These are phyloP conservation scores for Laupala kohalensis DNA, from an alignment of 1,140 invertebrate genomes.

Conservation along the genomic window DNA sequence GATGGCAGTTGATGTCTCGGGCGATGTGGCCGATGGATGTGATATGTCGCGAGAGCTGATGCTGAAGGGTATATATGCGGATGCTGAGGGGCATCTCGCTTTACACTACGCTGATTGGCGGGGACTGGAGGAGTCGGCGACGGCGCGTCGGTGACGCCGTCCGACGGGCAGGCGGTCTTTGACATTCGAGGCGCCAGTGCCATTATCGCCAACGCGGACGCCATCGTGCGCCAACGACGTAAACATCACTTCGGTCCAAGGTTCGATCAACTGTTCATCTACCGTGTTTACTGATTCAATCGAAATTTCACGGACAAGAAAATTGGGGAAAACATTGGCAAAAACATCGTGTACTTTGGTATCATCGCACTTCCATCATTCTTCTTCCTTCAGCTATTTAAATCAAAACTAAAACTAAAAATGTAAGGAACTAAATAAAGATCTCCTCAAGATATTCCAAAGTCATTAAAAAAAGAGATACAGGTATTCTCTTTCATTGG, in stretches of 20 bases:
- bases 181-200: not conserved
- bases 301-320: not conserved
- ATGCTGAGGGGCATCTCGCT: no score
- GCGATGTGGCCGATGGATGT: not conserved
- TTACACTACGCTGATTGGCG: not conserved
- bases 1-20: not conserved
- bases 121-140: not conserved
- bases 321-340: not conserved
- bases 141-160: not conserved
- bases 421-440: no score
- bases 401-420: no score
- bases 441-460: no score
- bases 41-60: no score
- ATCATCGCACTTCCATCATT: not conserved
- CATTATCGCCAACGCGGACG: not conserved
- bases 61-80: not conserved
- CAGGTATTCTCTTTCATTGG: no score
- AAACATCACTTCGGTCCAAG: not conserved
- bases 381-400: no score
- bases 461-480: no score
- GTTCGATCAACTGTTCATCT: not conserved
- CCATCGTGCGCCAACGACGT: not conserved
- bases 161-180: not conserved
- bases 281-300: not conserved
- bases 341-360: not conserved